phyloP scores from a whole-genome alignment of 2,113 vertebrate species.

The Danio rerio region GRCz12tu NC_133192.1:55501001-55501500 shows the following conservation, averaged over 20 bases:
- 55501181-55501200: too few species aligned
- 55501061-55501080: too few species aligned
- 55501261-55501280: slow-evolving; percentile 91
- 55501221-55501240: slow-evolving; percentile 53
- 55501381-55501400: slow-evolving; percentile 97
- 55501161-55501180: too few species aligned
- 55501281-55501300: slow-evolving; percentile 96
- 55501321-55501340: slow-evolving; percentile 93
- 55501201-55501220: too few species aligned
- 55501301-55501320: slow-evolving; percentile 94
- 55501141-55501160: too few species aligned
- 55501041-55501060: too few species aligned
- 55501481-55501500: not conserved
- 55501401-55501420: slow-evolving; percentile 94
- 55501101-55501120: too few species aligned
- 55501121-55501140: too few species aligned
- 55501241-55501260: slow-evolving; percentile 96
- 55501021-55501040: too few species aligned
- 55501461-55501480: not conserved
- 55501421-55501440: slow-evolving; percentile 90
- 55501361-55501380: slow-evolving; percentile 87
- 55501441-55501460: slow-evolving; percentile 78
- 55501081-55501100: too few species aligned
- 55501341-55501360: slow-evolving; percentile 92
- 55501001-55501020: too few species aligned